Evolutionary conservation across 35 echinoderm and acorn worm species (phyloP), one percentile per base, ranked within the genome.

Genomic region (Acanthaster planci): DNA sequence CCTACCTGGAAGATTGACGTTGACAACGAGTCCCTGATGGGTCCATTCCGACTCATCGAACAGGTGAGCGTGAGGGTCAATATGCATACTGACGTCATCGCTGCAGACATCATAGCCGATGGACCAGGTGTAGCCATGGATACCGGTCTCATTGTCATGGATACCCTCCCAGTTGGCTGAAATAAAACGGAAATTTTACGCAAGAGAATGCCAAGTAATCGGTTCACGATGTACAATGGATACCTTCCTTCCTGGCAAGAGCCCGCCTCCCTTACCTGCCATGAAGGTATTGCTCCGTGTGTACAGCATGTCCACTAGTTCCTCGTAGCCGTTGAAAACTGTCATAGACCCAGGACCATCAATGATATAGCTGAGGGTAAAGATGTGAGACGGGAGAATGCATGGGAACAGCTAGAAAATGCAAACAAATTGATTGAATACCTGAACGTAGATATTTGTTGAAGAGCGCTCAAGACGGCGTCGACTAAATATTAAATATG

Each of bases 131-230:
- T 89, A 89, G 21, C 87, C 87, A 57, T 82, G 42, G 22, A 89
- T 89, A 21, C 78, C 87, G 1, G 87, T 89, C 59, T 89, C 87
- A 37, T 89, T 68, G 58, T 89, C 87, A 75, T 80, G 87, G 60
- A 89, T 47, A 82, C 87, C 87, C 50, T 89, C 87, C 87, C 87
- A 89, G 67, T 89, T 89, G 30, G 87, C 87, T 89, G 76, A 39
- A 87, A 87, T 27, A 51, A n/a, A 16, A 39, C 7, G 10, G 21
- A 38, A 47, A 47, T 4, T 47, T 47, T 4, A 6, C 12, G 4
- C 42, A 47, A 47, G 42, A 4, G 4, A 47, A 47, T 47, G 42
- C 12, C 4, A 4, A 4, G 4, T 12, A 47, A 6, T 12, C 12
- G 4, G 42, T 47, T 47, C 42, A 47, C 42, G 4, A 12, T 4